Base-by-base conservation (phyloP, 2,888 invertebrate species). In the Sarcophaga carnaria region DNA sequence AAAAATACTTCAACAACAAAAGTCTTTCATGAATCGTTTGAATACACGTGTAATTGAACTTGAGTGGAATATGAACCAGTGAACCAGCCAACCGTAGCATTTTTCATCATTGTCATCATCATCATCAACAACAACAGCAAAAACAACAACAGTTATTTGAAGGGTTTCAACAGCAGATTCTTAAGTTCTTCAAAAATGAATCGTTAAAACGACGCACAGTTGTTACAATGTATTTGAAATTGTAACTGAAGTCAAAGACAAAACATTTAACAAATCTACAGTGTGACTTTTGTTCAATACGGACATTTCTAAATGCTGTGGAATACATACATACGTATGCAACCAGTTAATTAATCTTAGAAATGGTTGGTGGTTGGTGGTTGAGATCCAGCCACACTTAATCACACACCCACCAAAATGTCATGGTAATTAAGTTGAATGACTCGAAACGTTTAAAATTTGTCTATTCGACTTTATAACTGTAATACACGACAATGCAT, bases 371-470 rank as follows among this genome's bases (percentile, higher is more conserved):
- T 22, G 22, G 22, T 22, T 14, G n/a, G 10, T 49, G 11, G 54
- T 4, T 54, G 17, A 17, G 0, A 54, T 54, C 54, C 54, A 54
- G 5, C 17, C 14, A 54, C 54, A 49, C 49, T 14, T 5, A 17
- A 54, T 14, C 17, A 72, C 59, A 4, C 17, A n/a, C 37, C 17
- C 17, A 66, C 25, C 59, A 17, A 37, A 67, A 72, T 27, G 22
- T 71, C 54, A 25, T 27, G 49, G 72, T 37, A 72, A 83, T 83
- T 72, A 67, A 77, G 77, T 77, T 77, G 64, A 83, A 83, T 72
- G 77, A 37, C 60, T 66, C 49, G 12, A 10, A 82, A 63, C 45
- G 47, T 27, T 70, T 37, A 22, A n/a, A 3, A 64, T 70, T 70
- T 67, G 45, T 62, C 60, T 62, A 14, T 67, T 75, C 67, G 60